Conservation (phyloP, 2,113 vertebrate species). For the Pungitius pungitius region DNA sequence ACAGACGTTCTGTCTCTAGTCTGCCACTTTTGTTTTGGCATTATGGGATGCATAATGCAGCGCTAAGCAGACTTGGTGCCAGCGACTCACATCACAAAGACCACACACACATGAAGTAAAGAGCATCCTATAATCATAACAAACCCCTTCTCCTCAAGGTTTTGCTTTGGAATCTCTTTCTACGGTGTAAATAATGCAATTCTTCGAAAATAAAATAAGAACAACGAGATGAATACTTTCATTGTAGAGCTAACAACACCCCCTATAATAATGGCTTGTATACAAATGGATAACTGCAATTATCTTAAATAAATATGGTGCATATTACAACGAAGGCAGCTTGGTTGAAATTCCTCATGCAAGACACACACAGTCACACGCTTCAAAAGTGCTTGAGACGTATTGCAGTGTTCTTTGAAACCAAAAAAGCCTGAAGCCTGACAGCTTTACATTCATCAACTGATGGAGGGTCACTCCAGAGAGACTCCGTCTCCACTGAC, state of each 20-base stretch:
- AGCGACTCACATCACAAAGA: constrained; percentile 30
- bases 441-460: constrained; percentile 35
- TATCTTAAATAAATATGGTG: constrained; percentile 39
- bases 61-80: constrained; percentile 41
- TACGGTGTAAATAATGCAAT: constrained; percentile 67
- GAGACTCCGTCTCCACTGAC: constrained; percentile 25
- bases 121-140: constrained; percentile 68
- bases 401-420: constrained; percentile 40
- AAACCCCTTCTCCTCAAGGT: constrained; percentile 60
- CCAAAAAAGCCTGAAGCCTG: constrained; percentile 15
- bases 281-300: constrained; percentile 3
- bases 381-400: constrained; percentile 42
- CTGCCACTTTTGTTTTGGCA: constrained; percentile 49
- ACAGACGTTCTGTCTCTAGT: constrained; percentile 23
- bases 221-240: constrained; percentile 43
- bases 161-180: constrained; percentile 54
- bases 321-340: constrained; percentile 21
- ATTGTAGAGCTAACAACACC: constrained; percentile 48
- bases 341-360: constrained; percentile 36
- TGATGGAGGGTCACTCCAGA: constrained; percentile 41
- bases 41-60: constrained; percentile 66
- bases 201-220: constrained; percentile 17
- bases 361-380: not conserved
- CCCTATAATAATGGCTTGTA: constrained; percentile 50
- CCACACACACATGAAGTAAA: constrained; percentile 46